A percentile compares a stretch with the other conserved stretches of the same genome.
phyloP scores from a whole-genome alignment of 2,797 vertebrate genomes.

The Etheostoma nigrum region DNA sequence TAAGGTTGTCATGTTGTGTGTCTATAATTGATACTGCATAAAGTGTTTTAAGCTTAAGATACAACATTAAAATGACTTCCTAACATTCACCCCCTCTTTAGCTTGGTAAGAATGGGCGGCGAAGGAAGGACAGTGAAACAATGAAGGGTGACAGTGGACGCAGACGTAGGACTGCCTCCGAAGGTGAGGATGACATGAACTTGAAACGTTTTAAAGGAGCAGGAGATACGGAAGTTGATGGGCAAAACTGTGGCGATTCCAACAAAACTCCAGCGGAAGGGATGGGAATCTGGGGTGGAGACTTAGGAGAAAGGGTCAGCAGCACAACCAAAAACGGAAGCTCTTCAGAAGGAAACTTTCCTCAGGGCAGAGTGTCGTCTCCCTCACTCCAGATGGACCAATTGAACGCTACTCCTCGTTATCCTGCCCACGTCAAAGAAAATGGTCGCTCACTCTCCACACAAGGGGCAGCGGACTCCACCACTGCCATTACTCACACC shows the following conservation, averaged over 20 bases:
- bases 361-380: slow-evolving; percentile 66
- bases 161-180: slow-evolving; percentile 92
- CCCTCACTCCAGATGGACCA: slow-evolving; percentile 88
- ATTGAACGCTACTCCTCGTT: slow-evolving; percentile 77
- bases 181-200: slow-evolving; percentile 92
- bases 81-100: slow-evolving; percentile 11
- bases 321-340: slow-evolving; percentile 80
- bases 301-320: slow-evolving; percentile 78
- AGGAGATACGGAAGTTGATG: slow-evolving; percentile 82
- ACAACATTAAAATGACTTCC: background rate
- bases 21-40: background rate
- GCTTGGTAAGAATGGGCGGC: slow-evolving; percentile 74
- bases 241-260: slow-evolving; percentile 85
- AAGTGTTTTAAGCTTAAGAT: background rate
- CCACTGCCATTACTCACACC: slow-evolving; percentile 75
- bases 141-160: slow-evolving; percentile 87
- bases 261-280: slow-evolving; percentile 85
- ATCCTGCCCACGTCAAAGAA: slow-evolving; percentile 91
- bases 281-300: slow-evolving; percentile 87
- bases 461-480: slow-evolving; percentile 89
- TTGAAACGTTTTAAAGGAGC: slow-evolving; percentile 94
- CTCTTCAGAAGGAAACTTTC: slow-evolving; percentile 70
- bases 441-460: slow-evolving; percentile 91
- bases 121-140: slow-evolving; percentile 83
- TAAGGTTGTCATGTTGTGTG: slow-evolving; percentile 61